Evolutionary conservation across 2,113 vertebrate species (phyloP).

Genomic region (Alouatta palliata): DNA sequence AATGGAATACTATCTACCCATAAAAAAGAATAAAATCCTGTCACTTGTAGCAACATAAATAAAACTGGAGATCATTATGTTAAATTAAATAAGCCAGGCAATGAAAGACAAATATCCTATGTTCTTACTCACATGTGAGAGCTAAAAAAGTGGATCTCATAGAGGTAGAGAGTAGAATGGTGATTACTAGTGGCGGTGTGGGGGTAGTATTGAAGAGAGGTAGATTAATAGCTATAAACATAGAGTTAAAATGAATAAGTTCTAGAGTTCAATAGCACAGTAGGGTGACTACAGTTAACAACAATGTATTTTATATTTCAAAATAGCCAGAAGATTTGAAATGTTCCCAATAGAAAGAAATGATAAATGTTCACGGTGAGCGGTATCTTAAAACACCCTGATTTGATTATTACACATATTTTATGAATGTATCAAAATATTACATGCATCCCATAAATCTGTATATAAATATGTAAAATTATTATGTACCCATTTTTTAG

Average conservation of each 20-base stretch:
- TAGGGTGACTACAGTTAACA: not conserved
- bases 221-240: not conserved
- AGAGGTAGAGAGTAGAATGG: not conserved
- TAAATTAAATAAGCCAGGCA: not conserved
- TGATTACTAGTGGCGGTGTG: not conserved
- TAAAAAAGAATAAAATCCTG: not conserved
- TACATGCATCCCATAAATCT: not conserved
- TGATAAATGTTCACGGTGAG: not conserved
- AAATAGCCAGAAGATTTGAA: not conserved
- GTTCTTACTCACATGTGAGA: not conserved
- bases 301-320: not conserved
- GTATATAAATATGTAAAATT: not conserved
- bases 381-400: not conserved
- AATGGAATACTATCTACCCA: not conserved
- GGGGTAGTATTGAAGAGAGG: not conserved
- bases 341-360: not conserved
- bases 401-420: not conserved
- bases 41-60: not conserved
- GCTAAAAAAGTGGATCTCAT: not conserved
- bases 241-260: not conserved
- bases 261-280: not conserved
- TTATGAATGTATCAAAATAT: not conserved
- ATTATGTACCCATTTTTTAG: not conserved
- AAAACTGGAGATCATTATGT: not conserved
- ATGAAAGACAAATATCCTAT: not conserved